These are phyloP conservation scores for Tangara arthus DNA, from an alignment of 2,797 vertebrate genomes.

Conservation along the genomic window DNA sequence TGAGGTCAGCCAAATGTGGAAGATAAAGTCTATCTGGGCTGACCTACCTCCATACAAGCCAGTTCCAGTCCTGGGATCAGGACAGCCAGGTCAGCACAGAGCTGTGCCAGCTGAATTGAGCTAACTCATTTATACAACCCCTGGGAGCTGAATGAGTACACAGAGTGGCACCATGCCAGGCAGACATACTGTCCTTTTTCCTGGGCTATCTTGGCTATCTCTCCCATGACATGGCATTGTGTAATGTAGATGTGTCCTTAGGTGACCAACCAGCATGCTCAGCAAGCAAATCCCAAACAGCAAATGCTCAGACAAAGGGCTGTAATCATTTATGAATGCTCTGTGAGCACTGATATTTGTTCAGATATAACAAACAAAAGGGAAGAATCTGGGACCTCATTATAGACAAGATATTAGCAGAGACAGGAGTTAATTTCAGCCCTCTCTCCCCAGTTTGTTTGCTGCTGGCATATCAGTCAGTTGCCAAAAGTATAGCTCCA, in stretches of 20 bases:
- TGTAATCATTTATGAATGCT: not conserved
- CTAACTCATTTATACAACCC: conserved; percentile 26
- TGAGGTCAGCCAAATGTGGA: not conserved
- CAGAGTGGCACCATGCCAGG: not conserved
- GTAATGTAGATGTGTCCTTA: conserved; percentile 11
- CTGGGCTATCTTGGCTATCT: conserved; percentile 20
- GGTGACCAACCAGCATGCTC: not conserved
- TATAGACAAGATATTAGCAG: not conserved
- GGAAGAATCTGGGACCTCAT: not conserved
- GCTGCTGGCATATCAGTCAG: not conserved
- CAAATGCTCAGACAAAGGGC: not conserved
- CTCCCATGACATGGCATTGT: not conserved
- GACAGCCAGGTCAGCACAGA: conserved; percentile 23
- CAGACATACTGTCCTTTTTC: conserved; percentile 43
- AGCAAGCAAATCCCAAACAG: not conserved
- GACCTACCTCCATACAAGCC: not conserved
- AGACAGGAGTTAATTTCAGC: not conserved
- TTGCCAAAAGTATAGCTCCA: not conserved
- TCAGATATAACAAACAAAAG: not conserved
- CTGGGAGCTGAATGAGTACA: not conserved
- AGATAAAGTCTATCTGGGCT: not conserved
- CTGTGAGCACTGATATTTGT: not conserved
- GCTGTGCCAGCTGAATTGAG: not conserved
- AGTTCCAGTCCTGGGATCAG: not conserved
- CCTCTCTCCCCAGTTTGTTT: not conserved